phyloP scores from a whole-genome alignment of 2,888 invertebrate genomes.

The Neria commutata region DNA sequence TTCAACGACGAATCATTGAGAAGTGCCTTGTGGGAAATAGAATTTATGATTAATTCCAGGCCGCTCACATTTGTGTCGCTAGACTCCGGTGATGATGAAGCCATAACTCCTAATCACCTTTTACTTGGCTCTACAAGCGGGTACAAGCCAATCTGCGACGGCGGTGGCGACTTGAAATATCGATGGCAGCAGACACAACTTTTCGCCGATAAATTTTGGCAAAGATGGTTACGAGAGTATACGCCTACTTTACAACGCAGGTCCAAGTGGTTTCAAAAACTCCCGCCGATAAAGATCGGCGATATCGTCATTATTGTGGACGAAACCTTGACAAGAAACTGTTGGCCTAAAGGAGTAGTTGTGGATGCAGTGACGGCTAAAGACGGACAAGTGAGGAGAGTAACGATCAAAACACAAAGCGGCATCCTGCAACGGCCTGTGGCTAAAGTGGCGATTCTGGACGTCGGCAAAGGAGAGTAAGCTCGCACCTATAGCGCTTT shows the following conservation, averaged over 20 bases:
- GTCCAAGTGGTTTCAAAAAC: not conserved
- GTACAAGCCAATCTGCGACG: conserved; percentile 7
- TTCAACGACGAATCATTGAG: too few species aligned
- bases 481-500: too few species aligned
- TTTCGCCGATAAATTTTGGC: not conserved
- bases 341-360: not conserved
- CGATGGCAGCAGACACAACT: not conserved
- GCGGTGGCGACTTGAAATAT: not conserved
- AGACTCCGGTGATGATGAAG: conserved; percentile 11
- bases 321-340: not conserved
- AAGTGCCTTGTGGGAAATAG: conserved; percentile 19
- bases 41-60: conserved; percentile 22
- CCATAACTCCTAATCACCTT: conserved; percentile 28
- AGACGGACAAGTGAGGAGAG: not conserved
- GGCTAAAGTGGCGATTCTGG: not conserved
- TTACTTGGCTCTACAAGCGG: conserved; percentile 20
- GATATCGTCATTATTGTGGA: conserved; percentile 14
- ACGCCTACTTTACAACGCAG: not conserved
- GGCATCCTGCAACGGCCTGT: too few species aligned
- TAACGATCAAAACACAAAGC: too few species aligned
- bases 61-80: conserved; percentile 11
- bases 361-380: not conserved
- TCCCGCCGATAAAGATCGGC: conserved; percentile 2
- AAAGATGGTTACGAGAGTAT: conserved; percentile 2
- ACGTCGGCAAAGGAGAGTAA: not conserved